These are phyloP conservation scores for Athene noctua DNA, from an alignment of 2,113 vertebrate species.

Conservation along the genomic window DNA sequence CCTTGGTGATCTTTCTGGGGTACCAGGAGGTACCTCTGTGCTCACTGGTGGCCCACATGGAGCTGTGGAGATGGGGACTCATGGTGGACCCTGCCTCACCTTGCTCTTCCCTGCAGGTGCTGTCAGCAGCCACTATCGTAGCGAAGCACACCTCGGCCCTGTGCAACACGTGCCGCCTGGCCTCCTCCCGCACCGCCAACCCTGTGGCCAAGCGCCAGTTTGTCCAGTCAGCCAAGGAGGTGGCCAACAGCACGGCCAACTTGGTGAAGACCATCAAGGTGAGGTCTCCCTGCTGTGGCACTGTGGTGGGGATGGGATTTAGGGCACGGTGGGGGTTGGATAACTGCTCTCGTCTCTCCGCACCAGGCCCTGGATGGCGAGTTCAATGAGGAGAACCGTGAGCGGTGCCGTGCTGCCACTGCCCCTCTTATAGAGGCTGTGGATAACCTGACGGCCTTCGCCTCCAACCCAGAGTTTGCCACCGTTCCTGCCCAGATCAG, in stretches of 20 bases:
- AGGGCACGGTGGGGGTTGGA: background rate
- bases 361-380: conserved; percentile 90
- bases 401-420: conserved; percentile 88
- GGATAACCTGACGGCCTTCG: conserved; percentile 95
- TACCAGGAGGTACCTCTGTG: background rate
- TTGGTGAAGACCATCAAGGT: conserved; percentile 99
- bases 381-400: conserved; percentile 91
- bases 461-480: conserved; percentile 95
- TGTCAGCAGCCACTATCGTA: conserved; percentile 96
- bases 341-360: background rate
- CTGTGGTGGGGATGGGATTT: background rate
- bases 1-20: background rate
- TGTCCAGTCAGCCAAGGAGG: conserved; percentile 97
- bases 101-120: conserved; percentile 75
- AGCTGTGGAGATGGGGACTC: fast-evolving
- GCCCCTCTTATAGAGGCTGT: conserved; percentile 94
- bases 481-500: conserved; percentile 95
- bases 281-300: background rate
- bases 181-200: conserved; percentile 91
- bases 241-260: conserved; percentile 97
- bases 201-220: conserved; percentile 98
- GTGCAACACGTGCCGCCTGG: conserved; percentile 94
- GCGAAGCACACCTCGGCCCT: conserved; percentile 97
- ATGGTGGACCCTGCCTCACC: background rate
- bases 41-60: background rate